phyloP scores from a whole-genome alignment of 2,113 vertebrate genomes.

The Neopipo cinnamomea region DNA sequence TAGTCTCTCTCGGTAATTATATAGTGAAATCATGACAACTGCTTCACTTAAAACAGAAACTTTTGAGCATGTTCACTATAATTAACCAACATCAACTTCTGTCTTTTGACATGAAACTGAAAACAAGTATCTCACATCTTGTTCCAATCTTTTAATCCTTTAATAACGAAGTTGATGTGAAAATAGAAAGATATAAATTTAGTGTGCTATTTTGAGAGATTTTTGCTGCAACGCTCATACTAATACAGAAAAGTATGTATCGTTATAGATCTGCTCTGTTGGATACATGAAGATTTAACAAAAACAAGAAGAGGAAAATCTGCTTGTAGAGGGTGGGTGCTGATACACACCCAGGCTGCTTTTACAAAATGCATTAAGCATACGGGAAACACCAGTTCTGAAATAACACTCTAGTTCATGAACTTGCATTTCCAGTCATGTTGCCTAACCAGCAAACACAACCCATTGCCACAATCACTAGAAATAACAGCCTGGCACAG shows the following conservation, averaged over 20 bases:
- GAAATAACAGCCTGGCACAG: background rate
- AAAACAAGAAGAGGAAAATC: background rate
- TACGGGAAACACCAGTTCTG: background rate
- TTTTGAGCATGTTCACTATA: background rate
- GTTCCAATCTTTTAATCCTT: background rate
- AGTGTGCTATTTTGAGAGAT: background rate
- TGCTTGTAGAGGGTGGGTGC: background rate
- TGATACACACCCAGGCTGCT: background rate
- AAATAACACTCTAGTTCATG: background rate
- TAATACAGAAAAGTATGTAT: background rate
- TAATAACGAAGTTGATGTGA: background rate
- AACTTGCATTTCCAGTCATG: background rate
- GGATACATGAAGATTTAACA: background rate
- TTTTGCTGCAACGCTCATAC: background rate
- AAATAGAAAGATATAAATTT: background rate
- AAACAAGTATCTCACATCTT: background rate
- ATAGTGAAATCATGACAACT: background rate
- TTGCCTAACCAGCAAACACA: background rate
- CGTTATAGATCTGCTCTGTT: background rate
- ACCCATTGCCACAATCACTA: background rate
- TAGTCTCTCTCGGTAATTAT: background rate
- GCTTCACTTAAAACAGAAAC: background rate
- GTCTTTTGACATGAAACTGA: background rate
- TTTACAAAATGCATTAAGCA: accelerated
- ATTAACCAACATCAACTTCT: background rate